phyloP scores from a whole-genome alignment of 2,797 vertebrate genomes.

The Enteromius trimaculatus region DNA sequence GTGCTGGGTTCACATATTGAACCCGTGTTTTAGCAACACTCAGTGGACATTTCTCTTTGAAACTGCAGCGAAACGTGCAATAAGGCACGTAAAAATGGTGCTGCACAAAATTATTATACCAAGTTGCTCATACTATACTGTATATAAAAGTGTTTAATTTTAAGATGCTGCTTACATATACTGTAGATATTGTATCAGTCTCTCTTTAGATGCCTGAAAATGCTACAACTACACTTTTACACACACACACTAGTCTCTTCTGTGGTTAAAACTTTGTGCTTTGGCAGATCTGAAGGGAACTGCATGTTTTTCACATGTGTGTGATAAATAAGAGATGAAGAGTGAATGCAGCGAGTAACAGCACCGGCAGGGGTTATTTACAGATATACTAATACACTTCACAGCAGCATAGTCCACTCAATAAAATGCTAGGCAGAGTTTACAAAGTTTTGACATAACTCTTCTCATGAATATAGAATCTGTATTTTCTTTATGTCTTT shows the following conservation, averaged over 20 bases:
- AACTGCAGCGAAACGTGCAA: too few relatives aligned
- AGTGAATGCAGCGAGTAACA: not conserved
- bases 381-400: constrained; percentile 11
- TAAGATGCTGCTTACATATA: not conserved
- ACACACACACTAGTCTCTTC: not conserved
- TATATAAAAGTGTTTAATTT: not conserved
- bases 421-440: not conserved
- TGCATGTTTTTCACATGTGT: constrained; percentile 27
- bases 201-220: not conserved
- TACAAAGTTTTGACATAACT: constrained; percentile 7
- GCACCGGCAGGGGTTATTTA: constrained; percentile 12
- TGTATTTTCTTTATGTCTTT: not conserved
- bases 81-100: too few relatives aligned
- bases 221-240: not conserved
- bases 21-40: too few relatives aligned
- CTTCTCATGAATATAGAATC: not conserved
- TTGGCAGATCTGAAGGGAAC: not conserved
- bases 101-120: too few relatives aligned
- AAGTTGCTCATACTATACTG: not conserved
- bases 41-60: too few relatives aligned
- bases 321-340: constrained; percentile 19
- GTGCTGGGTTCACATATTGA: too few relatives aligned
- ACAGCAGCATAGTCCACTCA: not conserved
- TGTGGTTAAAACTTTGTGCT: not conserved
- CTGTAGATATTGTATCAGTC: too few relatives aligned